Conservation (phyloP, 2,888 invertebrate genomes). For the Onthophagus sagittarius region DNA sequence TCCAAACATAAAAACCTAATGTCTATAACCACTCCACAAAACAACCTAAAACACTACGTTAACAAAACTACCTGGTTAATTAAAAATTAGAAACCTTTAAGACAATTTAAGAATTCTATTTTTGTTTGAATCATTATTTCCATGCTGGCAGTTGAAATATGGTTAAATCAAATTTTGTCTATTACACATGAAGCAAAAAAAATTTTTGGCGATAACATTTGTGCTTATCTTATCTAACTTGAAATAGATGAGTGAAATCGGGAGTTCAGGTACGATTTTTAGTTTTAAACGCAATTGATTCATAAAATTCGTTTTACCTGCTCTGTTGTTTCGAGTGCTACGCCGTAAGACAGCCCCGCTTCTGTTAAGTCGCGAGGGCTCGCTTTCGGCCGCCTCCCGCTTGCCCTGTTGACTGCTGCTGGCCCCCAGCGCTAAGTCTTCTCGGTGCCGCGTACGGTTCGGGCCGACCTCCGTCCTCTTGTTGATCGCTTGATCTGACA, state of each 20-base stretch:
- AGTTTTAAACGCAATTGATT: too few species aligned
- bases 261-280: too few species aligned
- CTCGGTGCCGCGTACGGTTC: conserved; percentile 39
- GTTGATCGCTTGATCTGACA: conserved; percentile 28
- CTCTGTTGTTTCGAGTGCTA: conserved; percentile 53
- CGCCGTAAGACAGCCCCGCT: conserved; percentile 49
- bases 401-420: conserved; percentile 47
- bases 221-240: too few species aligned
- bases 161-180: too few species aligned
- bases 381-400: conserved; percentile 46
- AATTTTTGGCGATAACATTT: too few species aligned
- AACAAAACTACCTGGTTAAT: neutral
- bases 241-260: too few species aligned
- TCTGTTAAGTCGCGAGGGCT: conserved; percentile 54
- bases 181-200: too few species aligned
- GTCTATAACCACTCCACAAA: neutral
- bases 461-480: conserved; percentile 25
- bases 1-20: neutral
- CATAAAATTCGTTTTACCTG: conserved; percentile 28
- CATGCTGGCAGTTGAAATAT: too few species aligned
- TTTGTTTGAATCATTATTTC: too few species aligned
- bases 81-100: too few species aligned
- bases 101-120: too few species aligned
- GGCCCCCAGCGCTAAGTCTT: conserved; percentile 56
- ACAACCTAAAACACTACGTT: too few species aligned